Percentiles rank a stretch among this genome's conserved stretches.
These are phyloP conservation scores for Halictus rubicundus DNA, from an alignment of 1,140 invertebrate genomes.

Conservation along the genomic window DNA sequence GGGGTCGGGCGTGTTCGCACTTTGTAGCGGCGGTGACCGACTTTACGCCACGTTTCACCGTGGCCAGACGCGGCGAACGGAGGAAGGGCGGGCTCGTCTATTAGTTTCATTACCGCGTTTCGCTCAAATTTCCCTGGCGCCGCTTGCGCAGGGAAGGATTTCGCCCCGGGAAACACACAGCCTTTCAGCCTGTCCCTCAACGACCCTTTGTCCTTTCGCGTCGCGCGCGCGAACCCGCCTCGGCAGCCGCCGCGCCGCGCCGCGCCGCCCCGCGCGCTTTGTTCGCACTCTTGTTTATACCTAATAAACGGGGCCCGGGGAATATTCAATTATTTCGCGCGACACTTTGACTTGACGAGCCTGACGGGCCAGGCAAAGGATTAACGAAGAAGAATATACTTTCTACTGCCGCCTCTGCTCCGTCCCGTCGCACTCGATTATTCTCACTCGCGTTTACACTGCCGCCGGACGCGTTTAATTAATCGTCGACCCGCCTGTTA, in stretches of 20 bases:
- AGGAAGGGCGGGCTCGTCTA: slow-evolving; percentile 17
- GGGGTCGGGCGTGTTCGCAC: slow-evolving; percentile 50
- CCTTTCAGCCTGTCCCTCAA: slow-evolving; percentile 13
- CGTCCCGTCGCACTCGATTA: too few species aligned
- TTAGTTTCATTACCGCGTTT: slow-evolving; percentile 54
- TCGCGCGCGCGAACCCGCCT: too few species aligned
- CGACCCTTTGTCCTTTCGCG: slow-evolving; percentile 12
- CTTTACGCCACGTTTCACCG: slow-evolving; percentile 55
- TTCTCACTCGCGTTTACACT: too few species aligned
- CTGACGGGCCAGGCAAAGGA: too few species aligned
- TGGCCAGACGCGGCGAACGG: background rate
- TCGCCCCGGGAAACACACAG: background rate
- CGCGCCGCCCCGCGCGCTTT: background rate
- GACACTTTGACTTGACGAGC: background rate
- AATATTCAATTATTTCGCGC: slow-evolving; percentile 13
- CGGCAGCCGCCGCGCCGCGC: background rate
- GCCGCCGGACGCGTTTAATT: too few species aligned
- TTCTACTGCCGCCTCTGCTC: too few species aligned
- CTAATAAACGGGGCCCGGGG: background rate
- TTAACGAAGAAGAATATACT: too few species aligned
- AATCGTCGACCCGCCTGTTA: too few species aligned
- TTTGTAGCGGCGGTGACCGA: slow-evolving; percentile 57
- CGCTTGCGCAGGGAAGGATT: background rate
- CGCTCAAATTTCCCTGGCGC: slow-evolving; percentile 43
- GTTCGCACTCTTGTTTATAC: background rate